Base-by-base conservation (phyloP, 1,140 invertebrate genomes). In the Musca vetustissima region DNA sequence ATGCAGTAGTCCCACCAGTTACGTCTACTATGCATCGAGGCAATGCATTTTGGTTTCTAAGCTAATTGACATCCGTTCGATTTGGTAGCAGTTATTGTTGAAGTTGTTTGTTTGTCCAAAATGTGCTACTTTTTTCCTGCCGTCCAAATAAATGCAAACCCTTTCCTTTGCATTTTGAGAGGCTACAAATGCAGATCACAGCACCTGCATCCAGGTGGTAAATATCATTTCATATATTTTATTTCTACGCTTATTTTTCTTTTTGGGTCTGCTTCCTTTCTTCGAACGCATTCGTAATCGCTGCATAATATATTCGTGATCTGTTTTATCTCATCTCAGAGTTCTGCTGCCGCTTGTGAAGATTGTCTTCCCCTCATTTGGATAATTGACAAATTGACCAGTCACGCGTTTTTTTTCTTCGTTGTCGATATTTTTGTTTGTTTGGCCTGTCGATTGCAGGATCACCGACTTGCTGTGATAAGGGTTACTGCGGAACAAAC, bases 381-480 rank as follows among this genome's bases (percentile, higher is more conserved):
- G 77, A 75, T 80, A 80, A 80, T 80, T 80, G 78, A 80, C 78
- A 80, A 80, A 80, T 80, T 80, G 78, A 78, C 78, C 64, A 64
- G 68, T 66, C 68, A 65, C 68, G 64, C 64, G 36, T 61, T 32
- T 59, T 59, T 14, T 17, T 9, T 52, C 9, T 17, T 19, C 7
- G 49, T 9, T n/a, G 55, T 59, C 15, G 55, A 2, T 4, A 8
- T 59, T 59, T 59, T 32, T 59, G 32, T 1, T 36, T 43, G 21
- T 4, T 1, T 25, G 13, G 1, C 21, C 8, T 59, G 55, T 15
- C 36, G 14, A 19, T 6, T 14, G 28, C 19, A 61, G 22, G 36
- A 11, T 43, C 36, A 43, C 36, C 13, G 36, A 2, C 13, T 43
- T 13, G 36, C 11, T 13, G 36, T 43, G 36, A 43, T 43, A 43